Conservation (phyloP, 2,113 vertebrate genomes). For the Monarcha castaneiventris region DNA sequence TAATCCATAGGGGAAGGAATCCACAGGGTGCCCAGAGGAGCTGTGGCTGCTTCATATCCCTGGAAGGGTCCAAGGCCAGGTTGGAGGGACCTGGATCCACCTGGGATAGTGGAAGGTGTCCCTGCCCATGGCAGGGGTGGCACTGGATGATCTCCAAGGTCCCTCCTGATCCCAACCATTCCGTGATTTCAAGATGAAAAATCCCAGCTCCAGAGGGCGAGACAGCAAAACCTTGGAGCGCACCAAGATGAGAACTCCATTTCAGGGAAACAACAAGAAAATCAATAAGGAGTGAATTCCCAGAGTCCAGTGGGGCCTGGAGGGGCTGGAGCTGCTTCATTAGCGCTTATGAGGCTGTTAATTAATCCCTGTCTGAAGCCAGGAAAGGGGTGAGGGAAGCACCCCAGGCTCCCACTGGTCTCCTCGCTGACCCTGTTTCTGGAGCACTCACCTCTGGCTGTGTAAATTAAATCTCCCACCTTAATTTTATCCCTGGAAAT, state of each 20-base stretch:
- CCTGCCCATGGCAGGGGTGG: neutral
- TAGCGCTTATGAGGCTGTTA: fast-evolving
- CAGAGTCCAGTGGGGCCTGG: neutral
- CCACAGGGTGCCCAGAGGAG: neutral
- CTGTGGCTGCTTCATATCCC: neutral
- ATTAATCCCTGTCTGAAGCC: neutral
- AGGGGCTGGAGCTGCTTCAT: neutral
- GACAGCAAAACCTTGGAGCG: neutral
- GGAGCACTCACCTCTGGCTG: neutral
- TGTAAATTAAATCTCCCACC: neutral
- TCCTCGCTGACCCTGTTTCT: fast-evolving
- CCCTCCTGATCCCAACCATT: neutral
- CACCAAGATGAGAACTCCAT: fast-evolving
- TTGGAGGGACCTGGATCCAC: fast-evolving
- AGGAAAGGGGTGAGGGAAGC: neutral
- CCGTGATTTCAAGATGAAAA: neutral
- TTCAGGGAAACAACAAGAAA: neutral
- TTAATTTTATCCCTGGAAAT: neutral
- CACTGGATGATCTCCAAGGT: neutral
- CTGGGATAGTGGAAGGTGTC: neutral
- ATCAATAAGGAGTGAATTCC: neutral
- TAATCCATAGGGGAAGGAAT: neutral
- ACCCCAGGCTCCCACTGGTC: neutral
- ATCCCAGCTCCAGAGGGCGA: neutral
- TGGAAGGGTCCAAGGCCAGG: neutral